Conservation (phyloP, 2,888 invertebrate species). For the Digitonthophagus gazella region DNA sequence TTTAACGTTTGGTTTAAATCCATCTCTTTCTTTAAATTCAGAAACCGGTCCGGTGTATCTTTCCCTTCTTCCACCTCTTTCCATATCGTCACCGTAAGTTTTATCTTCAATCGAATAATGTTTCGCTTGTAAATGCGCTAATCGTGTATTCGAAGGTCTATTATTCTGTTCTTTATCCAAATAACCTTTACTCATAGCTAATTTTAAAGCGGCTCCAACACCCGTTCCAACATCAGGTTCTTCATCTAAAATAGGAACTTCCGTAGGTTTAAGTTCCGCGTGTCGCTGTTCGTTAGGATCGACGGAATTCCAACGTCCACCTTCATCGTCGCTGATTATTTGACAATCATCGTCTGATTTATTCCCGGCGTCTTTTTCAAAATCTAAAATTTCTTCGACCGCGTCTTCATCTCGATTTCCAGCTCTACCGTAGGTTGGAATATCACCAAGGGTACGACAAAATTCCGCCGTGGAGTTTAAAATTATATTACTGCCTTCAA, state of each 20-base stretch:
- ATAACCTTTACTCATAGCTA: conserved; percentile 93
- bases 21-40: conserved; percentile 89
- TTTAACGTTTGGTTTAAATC: conserved; percentile 91
- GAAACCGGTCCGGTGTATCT: conserved; percentile 80
- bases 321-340: conserved; percentile 41
- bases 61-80: conserved; percentile 64
- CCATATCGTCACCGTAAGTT: conserved; percentile 71
- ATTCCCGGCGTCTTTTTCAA: conserved; percentile 33
- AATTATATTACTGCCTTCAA: conserved; percentile 64
- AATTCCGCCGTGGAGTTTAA: conserved; percentile 95
- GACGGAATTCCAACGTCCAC: conserved; percentile 58
- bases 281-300: conserved; percentile 46
- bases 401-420: conserved; percentile 77
- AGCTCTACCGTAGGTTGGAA: conserved; percentile 89
- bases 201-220: conserved; percentile 83
- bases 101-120: conserved; percentile 81
- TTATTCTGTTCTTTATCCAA: conserved; percentile 78
- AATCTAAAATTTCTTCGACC: conserved; percentile 58
- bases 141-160: conserved; percentile 67
- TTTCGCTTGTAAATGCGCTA: conserved; percentile 74
- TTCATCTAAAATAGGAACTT: conserved; percentile 77
- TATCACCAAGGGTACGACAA: conserved; percentile 89
- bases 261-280: conserved; percentile 51
- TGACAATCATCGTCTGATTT: conserved; percentile 43
- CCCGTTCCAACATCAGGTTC: conserved; percentile 93